phyloP scores from a whole-genome alignment of 1,140 invertebrate genomes.

The Brachionus rubens region DNA sequence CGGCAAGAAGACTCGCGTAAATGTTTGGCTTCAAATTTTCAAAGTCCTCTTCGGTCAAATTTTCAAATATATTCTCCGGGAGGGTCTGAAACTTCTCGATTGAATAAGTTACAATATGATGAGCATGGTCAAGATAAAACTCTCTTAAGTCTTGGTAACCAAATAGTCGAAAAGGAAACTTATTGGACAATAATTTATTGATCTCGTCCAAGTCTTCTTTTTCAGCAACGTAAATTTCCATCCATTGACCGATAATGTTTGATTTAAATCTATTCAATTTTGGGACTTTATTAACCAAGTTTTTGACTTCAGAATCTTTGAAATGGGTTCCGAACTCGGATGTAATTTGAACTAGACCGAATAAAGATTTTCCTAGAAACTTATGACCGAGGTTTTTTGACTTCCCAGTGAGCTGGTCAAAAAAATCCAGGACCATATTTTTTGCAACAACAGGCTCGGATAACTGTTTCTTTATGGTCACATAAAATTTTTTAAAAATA shows the following conservation, averaged over 20 bases:
- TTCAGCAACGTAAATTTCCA: slow-evolving; percentile 6
- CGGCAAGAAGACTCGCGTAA: not conserved
- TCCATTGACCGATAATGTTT: not conserved
- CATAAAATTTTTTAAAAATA: slow-evolving; percentile 15
- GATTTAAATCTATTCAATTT: slow-evolving; percentile 6
- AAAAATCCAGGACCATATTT: not conserved
- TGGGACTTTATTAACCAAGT: not conserved
- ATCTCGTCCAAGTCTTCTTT: not conserved
- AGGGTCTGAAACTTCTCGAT: not conserved
- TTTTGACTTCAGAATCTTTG: not conserved
- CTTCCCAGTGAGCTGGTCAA: not conserved
- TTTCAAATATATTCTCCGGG: not conserved
- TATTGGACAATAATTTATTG: not conserved
- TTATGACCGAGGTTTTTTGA: not conserved
- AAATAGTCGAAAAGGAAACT: slow-evolving; percentile 1
- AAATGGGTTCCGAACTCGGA: not conserved
- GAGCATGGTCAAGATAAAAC: not conserved
- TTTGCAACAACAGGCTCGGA: not conserved
- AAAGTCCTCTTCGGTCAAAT: not conserved
- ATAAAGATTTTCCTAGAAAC: not conserved
- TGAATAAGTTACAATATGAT: not conserved
- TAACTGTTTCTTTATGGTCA: not conserved
- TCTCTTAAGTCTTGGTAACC: not conserved
- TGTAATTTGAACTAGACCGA: slow-evolving; percentile 14
- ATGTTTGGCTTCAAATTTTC: not conserved